Percentiles rank a stretch among this genome's conserved stretches.
Evolutionary conservation across 1,140 invertebrate genomes (phyloP).

Genomic region (Cydia amplana): DNA sequence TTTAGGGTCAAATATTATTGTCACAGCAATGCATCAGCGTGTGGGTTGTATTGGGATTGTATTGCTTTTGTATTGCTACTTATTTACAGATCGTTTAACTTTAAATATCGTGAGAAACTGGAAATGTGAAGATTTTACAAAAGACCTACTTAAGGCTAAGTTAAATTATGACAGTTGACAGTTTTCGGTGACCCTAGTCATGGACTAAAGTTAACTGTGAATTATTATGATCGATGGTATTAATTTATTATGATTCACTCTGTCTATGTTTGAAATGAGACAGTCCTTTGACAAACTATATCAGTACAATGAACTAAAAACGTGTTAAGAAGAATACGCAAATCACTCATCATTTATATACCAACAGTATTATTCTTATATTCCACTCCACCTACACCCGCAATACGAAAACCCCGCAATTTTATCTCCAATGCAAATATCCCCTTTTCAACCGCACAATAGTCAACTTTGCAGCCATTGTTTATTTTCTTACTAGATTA

Average conservation of each 20-base stretch:
- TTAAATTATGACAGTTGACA: conserved; percentile 17
- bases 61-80: conserved; percentile 38
- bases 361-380: not conserved
- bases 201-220: not conserved
- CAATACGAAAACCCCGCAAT: conserved; percentile 3
- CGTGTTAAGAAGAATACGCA: not conserved
- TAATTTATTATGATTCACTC: not conserved
- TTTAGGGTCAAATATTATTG: conserved; percentile 57
- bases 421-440: conserved; percentile 28
- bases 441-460: conserved; percentile 48
- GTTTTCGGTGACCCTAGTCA: conserved; percentile 2
- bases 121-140: conserved; percentile 3
- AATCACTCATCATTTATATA: not conserved
- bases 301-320: no score
- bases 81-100: conserved; percentile 34
- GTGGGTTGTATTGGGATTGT: conserved; percentile 49
- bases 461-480: conserved; percentile 47
- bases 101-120: conserved; percentile 46
- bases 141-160: not conserved
- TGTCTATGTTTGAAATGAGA: no score
- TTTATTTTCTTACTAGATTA: conserved; percentile 71
- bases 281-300: no score
- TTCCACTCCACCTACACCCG: not conserved
- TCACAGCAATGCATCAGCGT: conserved; percentile 50
- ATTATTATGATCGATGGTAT: conserved; percentile 1